A percentile compares a stretch with the other conserved stretches of the same genome.
Evolutionary conservation across 2,113 vertebrate species (phyloP).

Genomic region (Terrapene triunguis): DNA sequence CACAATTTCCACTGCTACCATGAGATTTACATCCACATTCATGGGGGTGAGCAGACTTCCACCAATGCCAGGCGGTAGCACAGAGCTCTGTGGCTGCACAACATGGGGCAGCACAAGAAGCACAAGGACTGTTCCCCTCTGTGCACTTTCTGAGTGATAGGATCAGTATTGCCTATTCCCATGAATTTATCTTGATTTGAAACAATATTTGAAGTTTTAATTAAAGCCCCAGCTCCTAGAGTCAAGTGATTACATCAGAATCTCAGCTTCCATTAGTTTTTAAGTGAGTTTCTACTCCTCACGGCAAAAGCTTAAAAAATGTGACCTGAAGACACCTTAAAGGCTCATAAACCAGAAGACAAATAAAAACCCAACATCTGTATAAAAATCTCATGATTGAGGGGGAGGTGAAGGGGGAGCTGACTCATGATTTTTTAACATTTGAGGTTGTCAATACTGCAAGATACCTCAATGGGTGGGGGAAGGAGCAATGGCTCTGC

Average conservation of each 20-base stretch:
- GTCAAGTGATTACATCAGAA: neutral
- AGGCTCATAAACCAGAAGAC: neutral
- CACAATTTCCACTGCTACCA: neutral
- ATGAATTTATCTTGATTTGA: neutral
- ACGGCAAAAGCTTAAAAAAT: neutral
- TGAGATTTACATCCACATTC: neutral
- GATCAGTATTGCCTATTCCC: neutral
- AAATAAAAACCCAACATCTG: neutral
- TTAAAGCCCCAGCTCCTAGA: neutral
- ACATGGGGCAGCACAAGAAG: constrained; percentile 24
- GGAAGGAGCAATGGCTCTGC: neutral
- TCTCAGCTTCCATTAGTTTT: neutral
- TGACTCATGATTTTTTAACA: neutral
- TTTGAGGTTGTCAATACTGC: neutral
- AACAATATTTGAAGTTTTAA: neutral
- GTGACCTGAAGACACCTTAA: neutral
- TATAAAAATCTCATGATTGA: neutral
- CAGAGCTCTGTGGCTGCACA: constrained; percentile 36
- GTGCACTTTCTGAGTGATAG: constrained; percentile 28
- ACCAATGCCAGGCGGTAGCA: rapidly evolving
- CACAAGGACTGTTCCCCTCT: neutral
- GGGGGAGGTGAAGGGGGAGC: neutral
- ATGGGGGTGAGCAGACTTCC: neutral
- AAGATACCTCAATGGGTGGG: neutral
- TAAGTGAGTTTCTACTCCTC: neutral